Evolutionary conservation across 1,140 invertebrate genomes (phyloP).

Genomic region (Leucophenga varia): DNA sequence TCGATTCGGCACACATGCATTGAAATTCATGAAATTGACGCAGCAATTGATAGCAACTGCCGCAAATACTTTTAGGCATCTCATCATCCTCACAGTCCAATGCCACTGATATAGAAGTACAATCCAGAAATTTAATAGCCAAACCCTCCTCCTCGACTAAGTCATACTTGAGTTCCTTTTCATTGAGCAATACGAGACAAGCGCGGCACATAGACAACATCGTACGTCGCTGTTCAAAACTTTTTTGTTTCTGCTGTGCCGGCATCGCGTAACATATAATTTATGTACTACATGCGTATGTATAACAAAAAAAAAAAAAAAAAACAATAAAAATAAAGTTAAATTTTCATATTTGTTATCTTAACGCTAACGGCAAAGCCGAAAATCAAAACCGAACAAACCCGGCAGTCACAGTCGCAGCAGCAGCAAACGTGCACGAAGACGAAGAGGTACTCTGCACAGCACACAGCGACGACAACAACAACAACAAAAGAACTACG

Average conservation of each 20-base stretch:
- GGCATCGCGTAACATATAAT: constrained; percentile 23
- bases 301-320: too few relatives aligned
- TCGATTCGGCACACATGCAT: constrained; percentile 41
- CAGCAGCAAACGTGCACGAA: too few relatives aligned
- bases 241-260: constrained; percentile 10
- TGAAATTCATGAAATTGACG: constrained; percentile 39
- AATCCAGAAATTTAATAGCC: constrained; percentile 29
- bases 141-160: constrained; percentile 27
- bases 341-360: too few relatives aligned
- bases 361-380: too few relatives aligned
- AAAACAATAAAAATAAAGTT: too few relatives aligned
- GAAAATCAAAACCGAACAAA: too few relatives aligned
- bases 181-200: constrained; percentile 29
- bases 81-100: constrained; percentile 8
- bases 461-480: too few relatives aligned
- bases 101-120: constrained; percentile 17
- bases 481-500: too few relatives aligned
- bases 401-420: too few relatives aligned
- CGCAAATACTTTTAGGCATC: constrained; percentile 38
- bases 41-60: constrained; percentile 38
- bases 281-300: constrained; percentile 1
- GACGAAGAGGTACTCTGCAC: too few relatives aligned
- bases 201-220: constrained; percentile 36
- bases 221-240: neutral
- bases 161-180: constrained; percentile 21